Evolutionary conservation across 2,113 vertebrate species (phyloP).

Genomic region (Alces alces): DNA sequence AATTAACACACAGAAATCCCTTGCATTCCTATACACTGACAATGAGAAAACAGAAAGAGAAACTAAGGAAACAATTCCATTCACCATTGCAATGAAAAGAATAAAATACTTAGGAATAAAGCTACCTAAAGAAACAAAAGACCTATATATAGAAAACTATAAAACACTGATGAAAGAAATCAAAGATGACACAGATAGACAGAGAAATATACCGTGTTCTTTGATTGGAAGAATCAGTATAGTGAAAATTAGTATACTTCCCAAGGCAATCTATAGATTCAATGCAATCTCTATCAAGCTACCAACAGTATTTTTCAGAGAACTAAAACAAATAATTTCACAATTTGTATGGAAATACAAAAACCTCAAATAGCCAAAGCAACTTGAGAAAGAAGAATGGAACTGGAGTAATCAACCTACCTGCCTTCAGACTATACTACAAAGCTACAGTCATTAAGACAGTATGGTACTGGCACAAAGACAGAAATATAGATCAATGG

Average conservation of each 20-base stretch:
- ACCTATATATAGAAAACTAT: not conserved
- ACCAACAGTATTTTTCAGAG: not conserved
- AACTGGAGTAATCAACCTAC: not conserved
- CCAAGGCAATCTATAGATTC: not conserved
- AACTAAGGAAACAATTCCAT: not conserved
- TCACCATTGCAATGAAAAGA: not conserved
- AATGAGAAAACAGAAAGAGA: not conserved
- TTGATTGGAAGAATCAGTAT: not conserved
- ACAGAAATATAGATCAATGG: not conserved
- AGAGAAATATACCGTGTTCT: not conserved
- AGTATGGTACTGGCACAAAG: not conserved
- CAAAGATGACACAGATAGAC: not conserved
- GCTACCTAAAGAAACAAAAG: not conserved
- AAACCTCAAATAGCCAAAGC: not conserved
- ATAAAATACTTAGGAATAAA: not conserved
- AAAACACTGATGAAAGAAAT: not conserved
- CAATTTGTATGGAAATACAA: not conserved
- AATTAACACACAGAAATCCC: not conserved
- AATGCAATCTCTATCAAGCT: accelerated
- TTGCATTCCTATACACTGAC: not conserved
- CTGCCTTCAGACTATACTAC: not conserved
- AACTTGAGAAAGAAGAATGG: not conserved
- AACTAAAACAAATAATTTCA: not conserved
- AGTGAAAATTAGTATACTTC: not conserved
- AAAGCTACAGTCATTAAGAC: not conserved